A percentile compares a stretch with the other conserved stretches of the same genome.
Evolutionary conservation across 2,888 invertebrate species (phyloP).

Genomic region (Amaurobius ferox): DNA sequence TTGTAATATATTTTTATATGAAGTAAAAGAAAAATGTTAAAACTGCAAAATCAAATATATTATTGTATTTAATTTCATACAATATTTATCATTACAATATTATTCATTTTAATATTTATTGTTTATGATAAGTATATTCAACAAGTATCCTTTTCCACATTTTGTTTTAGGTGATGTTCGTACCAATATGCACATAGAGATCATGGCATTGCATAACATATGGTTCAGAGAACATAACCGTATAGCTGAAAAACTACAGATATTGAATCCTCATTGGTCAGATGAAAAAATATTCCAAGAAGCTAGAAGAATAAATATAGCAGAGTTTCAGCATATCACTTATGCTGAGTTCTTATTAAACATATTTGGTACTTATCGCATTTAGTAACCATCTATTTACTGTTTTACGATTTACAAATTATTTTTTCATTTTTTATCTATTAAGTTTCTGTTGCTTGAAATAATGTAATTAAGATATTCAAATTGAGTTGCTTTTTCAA

Average conservation of each 20-base stretch:
- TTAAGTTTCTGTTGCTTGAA: no score
- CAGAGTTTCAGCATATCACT: conserved; percentile 91
- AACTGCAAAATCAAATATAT: no score
- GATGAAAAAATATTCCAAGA: conserved; percentile 89
- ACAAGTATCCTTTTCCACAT: neutral
- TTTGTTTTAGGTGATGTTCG: conserved; percentile 84
- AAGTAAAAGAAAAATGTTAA: no score
- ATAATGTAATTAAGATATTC: no score
- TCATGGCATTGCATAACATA: conserved; percentile 90
- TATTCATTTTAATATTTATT: no score
- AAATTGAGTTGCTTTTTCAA: no score
- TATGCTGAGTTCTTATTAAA: conserved; percentile 89
- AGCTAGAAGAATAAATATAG: conserved; percentile 85
- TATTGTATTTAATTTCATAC: no score
- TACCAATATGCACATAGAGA: conserved; percentile 89
- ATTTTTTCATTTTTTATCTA: no score
- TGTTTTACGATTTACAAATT: no score
- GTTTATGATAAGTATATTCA: neutral
- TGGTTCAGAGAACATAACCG: conserved; percentile 92
- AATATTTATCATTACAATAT: no score
- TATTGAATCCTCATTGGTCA: conserved; percentile 86
- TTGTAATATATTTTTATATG: no score
- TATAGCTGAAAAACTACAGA: conserved; percentile 82
- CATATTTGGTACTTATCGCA: conserved; percentile 85
- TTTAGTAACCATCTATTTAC: no score